phyloP scores from a whole-genome alignment of 2,797 vertebrate genomes.

The Cossypha niveicapilla region DNA sequence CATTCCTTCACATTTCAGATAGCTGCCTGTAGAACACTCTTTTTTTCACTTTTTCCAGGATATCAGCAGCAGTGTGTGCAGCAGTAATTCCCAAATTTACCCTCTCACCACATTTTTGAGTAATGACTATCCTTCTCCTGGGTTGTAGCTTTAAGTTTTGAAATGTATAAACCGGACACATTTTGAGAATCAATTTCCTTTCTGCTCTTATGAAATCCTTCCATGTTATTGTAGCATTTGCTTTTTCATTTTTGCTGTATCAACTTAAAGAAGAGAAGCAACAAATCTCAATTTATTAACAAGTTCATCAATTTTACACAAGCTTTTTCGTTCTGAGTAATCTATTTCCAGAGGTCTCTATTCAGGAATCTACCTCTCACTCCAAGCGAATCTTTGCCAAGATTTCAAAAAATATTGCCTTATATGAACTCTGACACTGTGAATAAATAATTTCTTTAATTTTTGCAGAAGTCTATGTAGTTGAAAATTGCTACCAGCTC shows the following conservation, averaged over 20 bases:
- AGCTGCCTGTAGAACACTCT: background rate
- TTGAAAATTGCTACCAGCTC: background rate
- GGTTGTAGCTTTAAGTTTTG: background rate
- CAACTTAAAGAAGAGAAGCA: background rate
- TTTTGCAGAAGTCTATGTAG: background rate
- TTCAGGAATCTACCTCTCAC: background rate
- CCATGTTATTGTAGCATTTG: background rate
- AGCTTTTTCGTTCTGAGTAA: background rate
- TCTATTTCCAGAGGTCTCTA: background rate
- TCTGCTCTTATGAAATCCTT: background rate
- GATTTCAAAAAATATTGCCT: background rate
- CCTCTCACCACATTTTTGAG: background rate
- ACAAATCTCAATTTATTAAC: background rate
- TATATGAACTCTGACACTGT: background rate
- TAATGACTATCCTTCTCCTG: background rate
- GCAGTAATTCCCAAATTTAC: background rate
- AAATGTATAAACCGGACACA: rapidly evolving
- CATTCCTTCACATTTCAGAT: background rate
- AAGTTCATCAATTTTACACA: background rate
- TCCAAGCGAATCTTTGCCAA: background rate
- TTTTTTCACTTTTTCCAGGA: background rate
- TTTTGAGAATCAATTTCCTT: background rate
- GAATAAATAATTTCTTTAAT: background rate
- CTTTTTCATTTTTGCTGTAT: background rate
- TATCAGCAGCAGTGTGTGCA: rapidly evolving